Conservation (phyloP, 2,888 invertebrate species). For the Morinoia aosen region DNA sequence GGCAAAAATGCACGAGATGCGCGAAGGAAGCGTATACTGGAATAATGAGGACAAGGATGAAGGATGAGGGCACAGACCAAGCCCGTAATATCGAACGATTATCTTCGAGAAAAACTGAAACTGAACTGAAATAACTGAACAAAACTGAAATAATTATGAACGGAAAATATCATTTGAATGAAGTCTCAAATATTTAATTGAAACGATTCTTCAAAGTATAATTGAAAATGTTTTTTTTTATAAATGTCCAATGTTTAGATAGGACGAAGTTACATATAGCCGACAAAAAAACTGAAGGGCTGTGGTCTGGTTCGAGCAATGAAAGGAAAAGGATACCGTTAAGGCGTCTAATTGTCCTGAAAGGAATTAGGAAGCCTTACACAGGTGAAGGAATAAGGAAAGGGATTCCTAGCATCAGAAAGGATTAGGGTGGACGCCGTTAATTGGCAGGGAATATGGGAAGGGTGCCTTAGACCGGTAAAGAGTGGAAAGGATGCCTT, state of each 20-base stretch:
- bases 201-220: background rate
- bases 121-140: background rate
- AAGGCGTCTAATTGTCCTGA: constrained; percentile 1
- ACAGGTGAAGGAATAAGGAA: constrained; percentile 7
- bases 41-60: background rate
- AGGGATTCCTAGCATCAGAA: background rate
- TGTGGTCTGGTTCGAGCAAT: background rate
- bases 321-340: background rate
- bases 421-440: background rate
- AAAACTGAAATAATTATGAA: background rate
- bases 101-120: background rate
- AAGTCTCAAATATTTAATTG: background rate
- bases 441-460: constrained; percentile 10
- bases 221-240: background rate
- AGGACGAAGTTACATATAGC: background rate
- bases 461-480: constrained; percentile 37
- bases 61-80: constrained; percentile 23
- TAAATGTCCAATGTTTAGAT: background rate
- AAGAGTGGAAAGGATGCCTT: constrained; percentile 41
- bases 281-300: background rate
- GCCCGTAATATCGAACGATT: background rate
- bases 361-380: constrained; percentile 1
- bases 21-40: constrained; percentile 48
- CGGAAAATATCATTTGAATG: background rate
- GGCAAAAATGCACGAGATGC: constrained; percentile 39